These are phyloP conservation scores for Sebastes trivittatus DNA, from an alignment of 2,797 vertebrate genomes.

Conservation along the genomic window DNA sequence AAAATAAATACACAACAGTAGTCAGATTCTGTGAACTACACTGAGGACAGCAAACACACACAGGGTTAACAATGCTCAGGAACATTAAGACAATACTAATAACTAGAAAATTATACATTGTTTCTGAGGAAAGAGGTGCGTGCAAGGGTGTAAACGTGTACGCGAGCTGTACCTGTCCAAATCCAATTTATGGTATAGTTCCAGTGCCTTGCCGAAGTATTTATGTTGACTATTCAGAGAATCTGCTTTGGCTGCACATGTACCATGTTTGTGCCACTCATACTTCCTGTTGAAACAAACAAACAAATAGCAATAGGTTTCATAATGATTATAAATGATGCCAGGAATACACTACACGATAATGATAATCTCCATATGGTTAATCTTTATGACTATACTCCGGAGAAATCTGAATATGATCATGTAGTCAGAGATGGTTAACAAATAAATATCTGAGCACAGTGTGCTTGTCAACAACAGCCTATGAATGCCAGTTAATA, in stretches of 20 bases:
- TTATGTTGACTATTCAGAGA: conserved; percentile 88
- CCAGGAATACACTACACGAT: background rate
- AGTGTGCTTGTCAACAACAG: background rate
- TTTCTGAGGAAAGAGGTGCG: background rate
- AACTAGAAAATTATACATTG: background rate
- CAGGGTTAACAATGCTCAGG: background rate
- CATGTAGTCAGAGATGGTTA: background rate
- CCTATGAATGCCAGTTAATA: background rate
- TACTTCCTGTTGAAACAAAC: conserved; percentile 85
- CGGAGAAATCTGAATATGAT: background rate
- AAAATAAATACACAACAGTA: background rate
- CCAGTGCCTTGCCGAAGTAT: conserved; percentile 92
- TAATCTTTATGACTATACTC: background rate
- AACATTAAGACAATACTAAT: background rate
- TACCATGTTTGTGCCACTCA: conserved; percentile 96
- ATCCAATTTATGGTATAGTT: conserved; percentile 86
- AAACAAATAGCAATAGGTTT: background rate
- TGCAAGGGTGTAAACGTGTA: background rate
- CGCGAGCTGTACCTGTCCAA: conserved; percentile 82
- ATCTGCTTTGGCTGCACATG: conserved; percentile 89
- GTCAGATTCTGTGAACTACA: background rate
- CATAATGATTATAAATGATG: background rate
- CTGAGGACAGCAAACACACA: background rate
- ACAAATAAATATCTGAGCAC: background rate
- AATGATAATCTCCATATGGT: background rate